These are phyloP conservation scores for Poecilia latipinna DNA, from an alignment of 2,113 vertebrate species.

Conservation along the genomic window DNA sequence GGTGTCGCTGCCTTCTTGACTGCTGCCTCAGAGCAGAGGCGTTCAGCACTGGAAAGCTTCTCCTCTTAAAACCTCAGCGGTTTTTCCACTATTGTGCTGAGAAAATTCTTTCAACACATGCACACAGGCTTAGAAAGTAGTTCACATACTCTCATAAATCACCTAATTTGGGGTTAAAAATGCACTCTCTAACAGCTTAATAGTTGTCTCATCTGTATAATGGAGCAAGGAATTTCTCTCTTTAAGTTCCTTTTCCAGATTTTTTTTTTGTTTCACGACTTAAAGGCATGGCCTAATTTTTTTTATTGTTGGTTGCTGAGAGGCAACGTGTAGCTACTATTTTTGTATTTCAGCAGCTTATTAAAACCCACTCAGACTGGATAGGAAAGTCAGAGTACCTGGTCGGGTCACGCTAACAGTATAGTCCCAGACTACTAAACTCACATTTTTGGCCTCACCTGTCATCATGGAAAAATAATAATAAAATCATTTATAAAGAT, in stretches of 20 bases:
- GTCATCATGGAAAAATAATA: too few relatives aligned
- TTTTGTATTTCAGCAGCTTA: background rate
- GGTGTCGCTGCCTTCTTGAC: conserved; percentile 52
- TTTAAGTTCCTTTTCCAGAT: background rate
- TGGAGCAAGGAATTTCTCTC: background rate
- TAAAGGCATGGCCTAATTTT: background rate
- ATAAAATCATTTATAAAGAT: too few relatives aligned
- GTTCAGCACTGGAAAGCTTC: conserved; percentile 55
- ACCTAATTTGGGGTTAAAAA: background rate
- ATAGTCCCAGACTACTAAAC: too few relatives aligned
- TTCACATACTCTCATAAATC: conserved; percentile 16
- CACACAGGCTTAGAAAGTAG: conserved; percentile 22
- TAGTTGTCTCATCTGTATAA: conserved; percentile 18
- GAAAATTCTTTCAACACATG: conserved; percentile 33
- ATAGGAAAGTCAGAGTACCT: too few relatives aligned
- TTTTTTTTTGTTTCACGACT: background rate
- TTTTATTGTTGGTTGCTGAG: background rate
- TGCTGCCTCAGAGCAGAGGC: conserved; percentile 54
- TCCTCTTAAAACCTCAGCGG: conserved; percentile 45
- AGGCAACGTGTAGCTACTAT: background rate
- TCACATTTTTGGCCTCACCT: too few relatives aligned
- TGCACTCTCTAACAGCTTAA: conserved; percentile 3
- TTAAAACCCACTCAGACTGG: too few relatives aligned
- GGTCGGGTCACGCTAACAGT: too few relatives aligned
- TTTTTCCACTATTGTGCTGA: conserved; percentile 44